Base-by-base conservation (phyloP, 2,113 vertebrate genomes). In the Semicossyphus pulcher region DNA sequence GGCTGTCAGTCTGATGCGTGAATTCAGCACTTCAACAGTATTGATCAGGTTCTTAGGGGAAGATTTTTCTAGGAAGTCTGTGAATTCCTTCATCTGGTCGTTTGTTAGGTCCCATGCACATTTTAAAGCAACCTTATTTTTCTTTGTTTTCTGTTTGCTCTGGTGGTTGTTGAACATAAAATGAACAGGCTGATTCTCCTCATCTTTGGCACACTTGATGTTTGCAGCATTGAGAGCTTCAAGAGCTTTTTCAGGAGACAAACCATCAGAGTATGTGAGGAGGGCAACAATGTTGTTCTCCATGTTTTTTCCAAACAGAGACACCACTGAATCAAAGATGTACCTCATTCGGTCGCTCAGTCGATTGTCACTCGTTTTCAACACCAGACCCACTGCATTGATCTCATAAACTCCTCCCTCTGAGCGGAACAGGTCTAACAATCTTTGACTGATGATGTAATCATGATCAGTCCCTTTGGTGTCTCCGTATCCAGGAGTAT, bases 351-450 rank as follows among this genome's bases (percentile, higher is more conserved):
- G 72, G 6, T 76, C 52, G 28, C 2, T 73, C 45, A 80, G 45
- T 49, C 57, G 28, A 47, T 56, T 69, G 1, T 32, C 68, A 4
- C 0, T n/a, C 0, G 44, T 37, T 59, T 76, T 80, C 44, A 84
- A 15, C 39, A 84, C 77, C 63, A 80, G 62, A 72, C 72, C 72
- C n/a, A 84, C 76, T 12, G 26, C 81, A 36, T 53, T 9, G 0
- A 84, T 26, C 45, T 83, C 54, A 29, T 68, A 56, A 28, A 76
- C 18, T 54, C 72, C 78, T 2, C 42, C 32, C 0, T 12, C 2
- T n/a, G 53, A 70, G 18, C 60, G 0, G 18, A 80, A 84, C 11
- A 60, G 36, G 14, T 80, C 56, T 0, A 53, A 34, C 1, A 72
- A 14, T 12, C 44, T 76, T 6, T 41, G 3, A 8, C 4, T 53